Conservation (phyloP, 2,888 invertebrate genomes). For the Eristalis arbustorum region DNA sequence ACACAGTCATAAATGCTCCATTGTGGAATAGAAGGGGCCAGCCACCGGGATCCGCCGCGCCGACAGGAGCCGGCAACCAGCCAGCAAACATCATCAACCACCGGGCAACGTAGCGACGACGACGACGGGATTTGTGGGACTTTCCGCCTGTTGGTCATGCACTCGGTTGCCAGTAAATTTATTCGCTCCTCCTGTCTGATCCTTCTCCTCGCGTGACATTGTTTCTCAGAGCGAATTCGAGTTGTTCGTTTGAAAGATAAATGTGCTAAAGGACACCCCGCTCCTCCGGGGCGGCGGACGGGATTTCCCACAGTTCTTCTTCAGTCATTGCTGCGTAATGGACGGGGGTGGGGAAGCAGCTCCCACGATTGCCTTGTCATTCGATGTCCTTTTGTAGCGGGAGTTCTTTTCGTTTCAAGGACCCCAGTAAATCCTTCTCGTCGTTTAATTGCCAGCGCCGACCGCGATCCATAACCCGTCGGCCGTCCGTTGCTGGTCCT, state of each 20-base stretch:
- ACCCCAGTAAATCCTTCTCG: background rate
- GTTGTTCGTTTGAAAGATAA: slow-evolving; percentile 36
- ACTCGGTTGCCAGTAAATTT: slow-evolving; percentile 49
- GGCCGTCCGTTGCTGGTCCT: slow-evolving; percentile 5
- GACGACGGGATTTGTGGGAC: slow-evolving; percentile 9
- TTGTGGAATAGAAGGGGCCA: slow-evolving; percentile 27
- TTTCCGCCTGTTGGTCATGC: slow-evolving; percentile 58
- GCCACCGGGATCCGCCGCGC: background rate
- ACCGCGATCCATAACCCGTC: slow-evolving; percentile 25
- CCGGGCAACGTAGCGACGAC: too few relatives aligned
- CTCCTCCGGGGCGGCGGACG: background rate
- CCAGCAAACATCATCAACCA: background rate
- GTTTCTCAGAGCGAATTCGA: slow-evolving; percentile 24
- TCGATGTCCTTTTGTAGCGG: background rate
- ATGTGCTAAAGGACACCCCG: slow-evolving; percentile 45
- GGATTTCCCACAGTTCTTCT: slow-evolving; percentile 39
- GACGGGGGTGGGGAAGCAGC: background rate
- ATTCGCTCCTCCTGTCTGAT: slow-evolving; percentile 38
- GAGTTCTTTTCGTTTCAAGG: background rate
- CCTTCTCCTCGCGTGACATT: slow-evolving; percentile 17
- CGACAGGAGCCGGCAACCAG: background rate
- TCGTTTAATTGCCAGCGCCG: background rate
- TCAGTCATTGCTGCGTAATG: slow-evolving; percentile 4
- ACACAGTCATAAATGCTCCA: slow-evolving; percentile 55
- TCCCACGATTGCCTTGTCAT: background rate